Evolutionary conservation across 1,140 invertebrate genomes (phyloP), one percentile per base, ranked within the genome.

Genomic region (Macrostomum lignano): DNA sequence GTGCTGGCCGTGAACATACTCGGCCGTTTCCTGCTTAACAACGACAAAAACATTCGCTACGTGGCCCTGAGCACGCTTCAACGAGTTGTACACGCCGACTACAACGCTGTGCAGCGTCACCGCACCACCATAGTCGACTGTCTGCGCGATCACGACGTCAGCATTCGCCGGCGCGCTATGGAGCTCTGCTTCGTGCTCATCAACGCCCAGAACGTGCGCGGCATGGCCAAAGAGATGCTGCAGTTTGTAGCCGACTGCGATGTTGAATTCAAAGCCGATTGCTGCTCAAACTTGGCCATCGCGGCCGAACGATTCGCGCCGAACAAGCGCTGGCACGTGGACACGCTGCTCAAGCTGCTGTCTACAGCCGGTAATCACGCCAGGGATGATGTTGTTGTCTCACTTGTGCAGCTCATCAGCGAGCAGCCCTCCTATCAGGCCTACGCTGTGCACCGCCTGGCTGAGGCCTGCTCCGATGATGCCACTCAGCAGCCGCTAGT

Each of bases 1-100:
- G 69, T 74, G 21, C 61, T 99, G 40, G 91, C 86, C 44, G 72
- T 98, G 13, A 98, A 98, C 54, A 96, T 96, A 46, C 63, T 96
- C 31, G 88, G 88, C 28, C 64, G 91, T 57, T 98, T 98, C 63
- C 63, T 98, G 42, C 63, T 98, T 36, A 98, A 98, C 59, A 91
- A 78, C 45, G 91, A 98, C 54, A 98, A 98, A 60, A 98, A 98
- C 61, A 98, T 98, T 46, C 70, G 86, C 40, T 96, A 96, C 56
- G 86, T 98, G 33, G 91, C 91, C 22, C 62, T 98, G 38, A 96
- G 94, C 50, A 98, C 91, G 2, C 62, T 98, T 29, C 60, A 96
- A 39, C 74, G 79, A 50, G 94, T 88, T 4, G 86, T 96, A 4
- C 74, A 79, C 42, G 73, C 84, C 2, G 88, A 98, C 48, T 84